These are phyloP conservation scores for Triplophysa rosa DNA, from an alignment of 2,113 vertebrate species.

Conservation along the genomic window DNA sequence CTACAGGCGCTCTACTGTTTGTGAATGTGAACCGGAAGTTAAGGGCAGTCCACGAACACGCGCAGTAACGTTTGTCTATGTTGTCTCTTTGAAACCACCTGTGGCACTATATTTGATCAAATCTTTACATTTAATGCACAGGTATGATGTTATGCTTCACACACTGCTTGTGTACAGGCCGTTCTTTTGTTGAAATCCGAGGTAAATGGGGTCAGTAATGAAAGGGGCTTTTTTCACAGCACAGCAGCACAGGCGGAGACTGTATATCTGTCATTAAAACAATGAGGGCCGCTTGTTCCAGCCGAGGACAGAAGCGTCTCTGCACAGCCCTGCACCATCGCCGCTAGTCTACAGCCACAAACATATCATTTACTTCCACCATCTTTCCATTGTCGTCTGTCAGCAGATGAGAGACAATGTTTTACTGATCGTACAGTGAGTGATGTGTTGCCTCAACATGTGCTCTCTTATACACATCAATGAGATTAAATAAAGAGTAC, in stretches of 20 bases:
- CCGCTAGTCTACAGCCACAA: neutral
- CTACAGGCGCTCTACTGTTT: too few relatives aligned
- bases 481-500: too few relatives aligned
- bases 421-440: neutral
- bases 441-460: neutral
- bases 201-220: constrained; percentile 9
- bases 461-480: neutral
- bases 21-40: too few relatives aligned
- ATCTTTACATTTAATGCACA: too few relatives aligned
- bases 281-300: constrained; percentile 24
- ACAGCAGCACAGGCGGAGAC: neutral
- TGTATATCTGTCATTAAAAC: constrained; percentile 23
- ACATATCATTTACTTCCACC: neutral
- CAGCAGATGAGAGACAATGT: neutral
- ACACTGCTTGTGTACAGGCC: neutral
- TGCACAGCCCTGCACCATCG: constrained; percentile 31
- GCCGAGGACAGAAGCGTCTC: neutral
- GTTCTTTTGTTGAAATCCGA: neutral
- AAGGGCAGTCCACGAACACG: too few relatives aligned
- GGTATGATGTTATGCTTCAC: neutral
- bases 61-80: too few relatives aligned
- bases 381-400: neutral
- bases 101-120: too few relatives aligned
- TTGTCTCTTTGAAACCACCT: too few relatives aligned
- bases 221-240: neutral